phyloP scores from a whole-genome alignment of 1,140 invertebrate genomes.

The Listronotus bonariensis region DNA sequence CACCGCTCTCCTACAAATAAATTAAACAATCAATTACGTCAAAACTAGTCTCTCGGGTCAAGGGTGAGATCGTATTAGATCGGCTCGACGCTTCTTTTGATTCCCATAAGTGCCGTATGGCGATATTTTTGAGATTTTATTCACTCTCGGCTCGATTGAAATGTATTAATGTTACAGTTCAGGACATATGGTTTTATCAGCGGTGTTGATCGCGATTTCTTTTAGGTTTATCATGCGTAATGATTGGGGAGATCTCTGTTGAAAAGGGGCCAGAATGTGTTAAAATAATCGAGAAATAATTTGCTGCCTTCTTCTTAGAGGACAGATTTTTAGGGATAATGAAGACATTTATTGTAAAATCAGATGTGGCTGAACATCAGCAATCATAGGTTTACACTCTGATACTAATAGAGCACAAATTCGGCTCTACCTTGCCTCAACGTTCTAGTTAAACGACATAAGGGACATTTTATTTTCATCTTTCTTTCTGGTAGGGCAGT shows the following conservation, averaged over 20 bases:
- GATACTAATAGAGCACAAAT: too few relatives aligned
- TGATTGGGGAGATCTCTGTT: slow-evolving; percentile 5
- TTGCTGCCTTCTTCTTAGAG: too few relatives aligned
- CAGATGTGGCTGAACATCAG: too few relatives aligned
- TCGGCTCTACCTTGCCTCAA: too few relatives aligned
- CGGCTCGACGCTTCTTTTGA: slow-evolving; percentile 33
- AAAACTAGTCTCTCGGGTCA: slow-evolving; percentile 28
- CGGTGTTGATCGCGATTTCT: neutral
- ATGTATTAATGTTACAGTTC: slow-evolving; percentile 24
- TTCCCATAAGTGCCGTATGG: slow-evolving; percentile 35
- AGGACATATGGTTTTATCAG: slow-evolving; percentile 31
- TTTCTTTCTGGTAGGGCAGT: too few relatives aligned
- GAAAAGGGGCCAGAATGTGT: too few relatives aligned
- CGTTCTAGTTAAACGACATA: too few relatives aligned
- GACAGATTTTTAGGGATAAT: too few relatives aligned
- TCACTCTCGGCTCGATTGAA: slow-evolving; percentile 4
- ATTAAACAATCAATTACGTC: slow-evolving; percentile 39
- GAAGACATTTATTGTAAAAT: too few relatives aligned
- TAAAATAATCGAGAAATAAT: too few relatives aligned
- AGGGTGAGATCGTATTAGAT: slow-evolving; percentile 27
- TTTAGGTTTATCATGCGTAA: slow-evolving; percentile 14
- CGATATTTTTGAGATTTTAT: slow-evolving; percentile 24
- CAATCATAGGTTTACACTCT: too few relatives aligned
- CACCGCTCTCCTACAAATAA: slow-evolving; percentile 22
- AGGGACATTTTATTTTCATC: too few relatives aligned